A percentile compares a stretch with the other conserved stretches of the same genome.
Conservation (phyloP, 2,888 invertebrate genomes). For the Gortyna flavago region DNA sequence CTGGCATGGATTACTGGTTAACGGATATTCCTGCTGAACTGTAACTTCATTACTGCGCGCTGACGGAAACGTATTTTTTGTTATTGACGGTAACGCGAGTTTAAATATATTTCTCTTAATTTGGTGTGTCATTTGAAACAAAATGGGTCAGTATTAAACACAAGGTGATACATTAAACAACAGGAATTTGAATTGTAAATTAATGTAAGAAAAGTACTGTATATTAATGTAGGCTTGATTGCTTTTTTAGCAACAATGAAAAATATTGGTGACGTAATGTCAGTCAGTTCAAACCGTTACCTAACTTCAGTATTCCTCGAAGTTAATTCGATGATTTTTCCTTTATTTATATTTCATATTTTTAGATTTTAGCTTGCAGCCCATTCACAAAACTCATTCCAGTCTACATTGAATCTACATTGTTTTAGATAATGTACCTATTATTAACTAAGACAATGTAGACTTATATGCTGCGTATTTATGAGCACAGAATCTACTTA, state of each 20-base stretch:
- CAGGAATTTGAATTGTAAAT: not conserved
- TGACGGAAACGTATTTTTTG: slow-evolving; percentile 3
- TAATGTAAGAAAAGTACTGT: not conserved
- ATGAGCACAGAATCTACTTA: not conserved
- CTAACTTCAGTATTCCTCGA: not conserved
- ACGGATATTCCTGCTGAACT: slow-evolving; percentile 34
- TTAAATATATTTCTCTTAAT: not conserved
- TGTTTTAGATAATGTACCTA: not conserved
- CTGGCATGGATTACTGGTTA: slow-evolving; percentile 32
- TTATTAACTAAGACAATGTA: too few species aligned
- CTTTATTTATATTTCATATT: not conserved
- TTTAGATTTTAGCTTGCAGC: not conserved
- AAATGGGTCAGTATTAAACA: not conserved
- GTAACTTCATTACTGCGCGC: slow-evolving; percentile 25
- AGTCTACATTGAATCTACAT: not conserved
- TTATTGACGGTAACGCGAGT: not conserved
- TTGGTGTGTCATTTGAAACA: not conserved
- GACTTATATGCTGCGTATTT: not conserved
- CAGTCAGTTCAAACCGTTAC: not conserved
- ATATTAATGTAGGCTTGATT: not conserved
- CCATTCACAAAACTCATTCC: not conserved
- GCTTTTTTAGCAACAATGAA: not conserved
- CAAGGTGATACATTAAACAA: not conserved
- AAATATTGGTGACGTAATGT: not conserved
- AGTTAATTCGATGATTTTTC: not conserved